phyloP scores from a whole-genome alignment of 2,113 vertebrate species.

The Sceloporus undulatus region DNA sequence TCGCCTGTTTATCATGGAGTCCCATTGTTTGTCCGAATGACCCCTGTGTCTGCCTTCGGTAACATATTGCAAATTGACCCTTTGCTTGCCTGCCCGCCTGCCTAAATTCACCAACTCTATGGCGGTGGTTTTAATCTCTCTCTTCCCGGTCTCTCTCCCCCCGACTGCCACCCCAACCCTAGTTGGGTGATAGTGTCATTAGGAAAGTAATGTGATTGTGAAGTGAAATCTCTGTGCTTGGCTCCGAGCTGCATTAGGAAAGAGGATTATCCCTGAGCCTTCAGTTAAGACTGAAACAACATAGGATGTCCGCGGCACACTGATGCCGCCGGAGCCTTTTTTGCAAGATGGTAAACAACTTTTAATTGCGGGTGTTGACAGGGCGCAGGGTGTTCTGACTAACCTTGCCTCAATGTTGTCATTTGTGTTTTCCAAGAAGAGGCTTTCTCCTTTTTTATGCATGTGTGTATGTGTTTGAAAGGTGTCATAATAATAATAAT shows the following conservation, averaged over 20 bases:
- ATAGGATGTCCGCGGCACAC: background rate
- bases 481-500: slow-evolving; percentile 73
- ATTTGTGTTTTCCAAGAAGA: slow-evolving; percentile 49
- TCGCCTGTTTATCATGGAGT: slow-evolving; percentile 23
- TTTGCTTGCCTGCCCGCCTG: slow-evolving; percentile 49
- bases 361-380: slow-evolving; percentile 73
- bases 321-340: slow-evolving; percentile 28
- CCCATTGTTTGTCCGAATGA: slow-evolving; percentile 3
- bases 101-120: slow-evolving; percentile 29
- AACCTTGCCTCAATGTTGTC: slow-evolving; percentile 68
- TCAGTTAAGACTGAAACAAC: slow-evolving; percentile 31
- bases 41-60: background rate
- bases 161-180: background rate
- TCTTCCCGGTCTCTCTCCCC: too few relatives aligned
- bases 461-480: slow-evolving; percentile 56
- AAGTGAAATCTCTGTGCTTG: background rate
- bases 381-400: slow-evolving; percentile 59
- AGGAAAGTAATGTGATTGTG: slow-evolving; percentile 27
- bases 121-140: slow-evolving; percentile 45
- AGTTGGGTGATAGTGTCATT: slow-evolving; percentile 45
- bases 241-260: background rate
- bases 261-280: slow-evolving; percentile 30
- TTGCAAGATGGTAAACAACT: slow-evolving; percentile 65
- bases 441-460: background rate
- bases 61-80: slow-evolving; percentile 24